Evolutionary conservation across 2,113 vertebrate species (phyloP), one percentile per base, ranked within the genome.

Genomic region (Chloropsis hardwickii): DNA sequence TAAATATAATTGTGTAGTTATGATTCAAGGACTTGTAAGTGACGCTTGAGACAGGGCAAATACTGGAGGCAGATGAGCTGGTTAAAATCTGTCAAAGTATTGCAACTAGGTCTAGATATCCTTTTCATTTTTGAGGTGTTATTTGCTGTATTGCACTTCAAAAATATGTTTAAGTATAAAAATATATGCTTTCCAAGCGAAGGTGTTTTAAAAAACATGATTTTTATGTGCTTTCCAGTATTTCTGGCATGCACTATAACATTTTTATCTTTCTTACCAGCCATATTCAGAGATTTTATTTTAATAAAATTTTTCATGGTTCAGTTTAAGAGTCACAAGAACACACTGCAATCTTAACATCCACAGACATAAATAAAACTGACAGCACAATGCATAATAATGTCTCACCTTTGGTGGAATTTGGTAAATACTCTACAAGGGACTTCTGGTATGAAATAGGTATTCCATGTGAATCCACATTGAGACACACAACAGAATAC

Each of bases 371-470:
- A 44, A 71, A 58, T 60, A 79, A 94, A 95, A 53, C 39, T 47
- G 92, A 91, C 81, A 90, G 76, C 14, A 88, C 65, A 97, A 88
- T 39, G 56, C 72, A 39, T 80, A 70, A 93, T 90, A 94, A 94
- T 65, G 21, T 86, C 57, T 94, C 76, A 45, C 24, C 2, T 88
- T 80, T 88, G 48, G 58, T 91, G 56, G 70, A 88, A 92, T 91
- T 96, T 33, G 33, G 80, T 81, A 91, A 88, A 92, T 89, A 42
- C 16, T 80, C 33, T 67, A 1, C 42, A 74, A 84, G 42, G 31
- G 28, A 83, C 29, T 84, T 92, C 39, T 91, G 83, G 87, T 70
- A 53, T 44, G 39, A 94, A 97, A 94, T 66, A 97, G 40, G 45
- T 94, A 67, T 88, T 96, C 88, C 66, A 60, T 54, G 16, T 86